These are phyloP conservation scores for Drosophila parabipectinata DNA, from an alignment of 1,140 invertebrate genomes.

Conservation along the genomic window DNA sequence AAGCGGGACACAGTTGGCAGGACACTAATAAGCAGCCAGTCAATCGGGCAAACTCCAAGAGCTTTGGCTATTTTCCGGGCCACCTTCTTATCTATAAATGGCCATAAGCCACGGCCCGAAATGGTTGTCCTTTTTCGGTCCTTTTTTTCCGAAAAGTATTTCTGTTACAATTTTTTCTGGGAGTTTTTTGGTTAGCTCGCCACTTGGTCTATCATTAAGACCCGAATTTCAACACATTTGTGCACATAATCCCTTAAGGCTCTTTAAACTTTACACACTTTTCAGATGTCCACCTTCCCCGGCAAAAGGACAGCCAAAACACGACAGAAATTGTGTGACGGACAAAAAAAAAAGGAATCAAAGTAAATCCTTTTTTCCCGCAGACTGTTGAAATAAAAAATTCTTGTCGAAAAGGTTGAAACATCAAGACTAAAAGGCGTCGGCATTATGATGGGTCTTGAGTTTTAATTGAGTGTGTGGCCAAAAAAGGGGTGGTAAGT, in stretches of 20 bases:
- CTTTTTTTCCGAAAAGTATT: conserved; percentile 19
- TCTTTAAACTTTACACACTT: conserved; percentile 84
- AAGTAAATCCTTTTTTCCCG: conserved; percentile 72
- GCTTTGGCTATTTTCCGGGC: conserved; percentile 35
- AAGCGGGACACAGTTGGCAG: conserved; percentile 38
- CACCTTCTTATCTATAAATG: conserved; percentile 79
- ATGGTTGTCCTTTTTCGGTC: conserved; percentile 52
- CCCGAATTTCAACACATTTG: conserved; percentile 81
- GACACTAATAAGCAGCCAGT: conserved; percentile 72
- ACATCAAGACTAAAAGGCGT: conserved; percentile 77
- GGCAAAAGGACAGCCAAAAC: conserved; percentile 16
- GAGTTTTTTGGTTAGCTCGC: conserved; percentile 40
- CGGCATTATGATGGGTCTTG: conserved; percentile 79
- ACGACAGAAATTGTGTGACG: conserved; percentile 48
- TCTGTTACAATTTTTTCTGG: conserved; percentile 24
- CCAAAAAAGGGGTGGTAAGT: conserved; percentile 8
- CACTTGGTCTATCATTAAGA: conserved; percentile 57
- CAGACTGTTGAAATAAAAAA: conserved; percentile 37
- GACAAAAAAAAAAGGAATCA: conserved; percentile 43
- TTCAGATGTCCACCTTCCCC: conserved; percentile 39
- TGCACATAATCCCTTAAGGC: conserved; percentile 82
- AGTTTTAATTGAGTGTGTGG: conserved; percentile 83
- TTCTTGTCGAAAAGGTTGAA: conserved; percentile 63
- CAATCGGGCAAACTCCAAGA: conserved; percentile 45
- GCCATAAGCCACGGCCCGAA: conserved; percentile 71